These are phyloP conservation scores for Lates japonicus DNA, from an alignment of 2,797 vertebrate species.

Conservation along the genomic window DNA sequence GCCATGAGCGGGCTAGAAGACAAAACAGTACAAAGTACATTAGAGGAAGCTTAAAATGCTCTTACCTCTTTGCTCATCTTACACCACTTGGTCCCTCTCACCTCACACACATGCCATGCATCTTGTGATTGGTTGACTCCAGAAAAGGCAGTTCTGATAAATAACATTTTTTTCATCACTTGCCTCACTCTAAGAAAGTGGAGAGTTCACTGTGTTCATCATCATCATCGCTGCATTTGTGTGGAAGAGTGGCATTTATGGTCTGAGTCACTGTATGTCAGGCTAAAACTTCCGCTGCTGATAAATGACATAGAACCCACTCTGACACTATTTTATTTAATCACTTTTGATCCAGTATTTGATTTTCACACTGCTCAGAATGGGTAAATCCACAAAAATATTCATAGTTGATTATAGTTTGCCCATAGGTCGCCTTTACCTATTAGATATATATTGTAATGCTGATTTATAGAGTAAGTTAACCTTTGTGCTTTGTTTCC, in stretches of 20 bases:
- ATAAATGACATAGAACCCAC: conserved; percentile 3
- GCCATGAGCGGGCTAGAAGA: conserved; percentile 46
- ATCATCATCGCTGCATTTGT: conserved; percentile 27
- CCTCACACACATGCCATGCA: background rate
- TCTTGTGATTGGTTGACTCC: conserved; percentile 10
- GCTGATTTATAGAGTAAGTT: background rate
- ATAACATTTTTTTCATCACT: background rate
- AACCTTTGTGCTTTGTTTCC: background rate
- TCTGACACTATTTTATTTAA: background rate
- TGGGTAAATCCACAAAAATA: background rate
- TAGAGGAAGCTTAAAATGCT: conserved; percentile 30
- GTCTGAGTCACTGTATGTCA: conserved; percentile 9
- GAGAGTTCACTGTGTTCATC: conserved; percentile 28
- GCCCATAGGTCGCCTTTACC: background rate
- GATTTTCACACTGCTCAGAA: conserved; percentile 1
- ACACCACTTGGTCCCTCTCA: conserved; percentile 6
- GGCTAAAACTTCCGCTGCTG: conserved; percentile 9
- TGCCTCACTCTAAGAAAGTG: conserved; percentile 14
- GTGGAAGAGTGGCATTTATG: conserved; percentile 7
- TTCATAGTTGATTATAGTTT: background rate
- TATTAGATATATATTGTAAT: background rate
- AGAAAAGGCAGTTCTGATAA: conserved; percentile 39
- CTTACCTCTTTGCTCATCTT: conserved; percentile 35
- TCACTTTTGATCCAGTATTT: background rate
- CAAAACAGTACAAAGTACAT: conserved; percentile 41